phyloP scores from a whole-genome alignment of 2,888 invertebrate species.

The Parnassius apollo region DNA sequence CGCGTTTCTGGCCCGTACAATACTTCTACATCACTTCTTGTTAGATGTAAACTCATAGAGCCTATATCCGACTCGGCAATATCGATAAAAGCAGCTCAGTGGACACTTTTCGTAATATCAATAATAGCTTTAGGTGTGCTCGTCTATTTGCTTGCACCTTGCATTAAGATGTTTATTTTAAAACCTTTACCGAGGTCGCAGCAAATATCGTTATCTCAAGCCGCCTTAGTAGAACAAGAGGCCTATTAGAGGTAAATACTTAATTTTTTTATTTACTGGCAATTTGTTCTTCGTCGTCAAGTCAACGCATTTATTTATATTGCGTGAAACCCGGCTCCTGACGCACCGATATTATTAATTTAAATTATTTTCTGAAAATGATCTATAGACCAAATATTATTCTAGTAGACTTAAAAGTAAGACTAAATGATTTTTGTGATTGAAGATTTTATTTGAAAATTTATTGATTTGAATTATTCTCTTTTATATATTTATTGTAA shows the following conservation, averaged over 20 bases:
- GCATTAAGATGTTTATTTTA: constrained; percentile 51
- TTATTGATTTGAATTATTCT: too few relatives aligned
- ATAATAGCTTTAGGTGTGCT: constrained; percentile 58
- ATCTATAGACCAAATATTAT: too few relatives aligned
- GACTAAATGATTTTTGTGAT: too few relatives aligned
- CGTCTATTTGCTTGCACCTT: constrained; percentile 62
- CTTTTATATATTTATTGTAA: too few relatives aligned
- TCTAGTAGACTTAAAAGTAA: too few relatives aligned
- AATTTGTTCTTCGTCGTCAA: too few relatives aligned
- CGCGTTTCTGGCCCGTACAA: constrained; percentile 65
- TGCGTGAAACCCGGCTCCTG: too few relatives aligned
- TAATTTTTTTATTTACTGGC: too few relatives aligned
- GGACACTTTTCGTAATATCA: constrained; percentile 60
- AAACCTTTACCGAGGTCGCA: constrained; percentile 48
- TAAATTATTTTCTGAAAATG: too few relatives aligned
- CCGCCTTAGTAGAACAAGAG: constrained; percentile 60
- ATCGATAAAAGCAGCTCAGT: constrained; percentile 65
- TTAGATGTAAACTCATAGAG: constrained; percentile 45
- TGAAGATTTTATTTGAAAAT: too few relatives aligned
- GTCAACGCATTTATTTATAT: too few relatives aligned
- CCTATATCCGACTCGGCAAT: constrained; percentile 47
- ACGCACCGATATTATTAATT: too few relatives aligned
- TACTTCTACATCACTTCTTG: constrained; percentile 45
- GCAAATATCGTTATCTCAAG: constrained; percentile 63
- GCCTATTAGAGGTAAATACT: neutral